phyloP scores from a whole-genome alignment of 2,797 vertebrate species.

The Notoglanidium macrostoma region DNA sequence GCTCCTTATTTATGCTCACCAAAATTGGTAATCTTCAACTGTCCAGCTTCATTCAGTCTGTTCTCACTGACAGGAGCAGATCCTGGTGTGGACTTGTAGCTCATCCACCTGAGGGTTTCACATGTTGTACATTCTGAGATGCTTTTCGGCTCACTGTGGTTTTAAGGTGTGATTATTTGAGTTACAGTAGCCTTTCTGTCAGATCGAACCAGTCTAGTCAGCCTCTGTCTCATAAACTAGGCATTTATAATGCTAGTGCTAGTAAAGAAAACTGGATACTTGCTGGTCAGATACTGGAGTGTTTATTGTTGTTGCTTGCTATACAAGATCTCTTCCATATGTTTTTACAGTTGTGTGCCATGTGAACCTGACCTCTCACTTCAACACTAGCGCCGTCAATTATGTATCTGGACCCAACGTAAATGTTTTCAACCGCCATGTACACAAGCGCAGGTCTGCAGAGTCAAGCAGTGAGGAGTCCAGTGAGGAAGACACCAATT shows the following conservation, averaged over 20 bases:
- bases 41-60: not conserved
- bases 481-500: not conserved
- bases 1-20: not conserved
- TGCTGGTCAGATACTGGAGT: not conserved
- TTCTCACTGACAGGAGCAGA: not conserved
- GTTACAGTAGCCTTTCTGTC: not conserved
- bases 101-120: not conserved
- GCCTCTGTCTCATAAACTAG: not conserved
- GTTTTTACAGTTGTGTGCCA: constrained; percentile 63
- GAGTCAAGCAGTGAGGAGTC: constrained; percentile 11
- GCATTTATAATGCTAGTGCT: not conserved
- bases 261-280: not conserved
- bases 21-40: not conserved
- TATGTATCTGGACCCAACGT: not conserved
- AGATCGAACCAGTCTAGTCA: not conserved
- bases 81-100: not conserved
- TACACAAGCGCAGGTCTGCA: not conserved
- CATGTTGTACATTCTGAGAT: not conserved
- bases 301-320: not conserved
- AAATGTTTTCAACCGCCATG: too few species aligned
- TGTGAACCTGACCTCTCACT: constrained; percentile 40
- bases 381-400: constrained; percentile 59
- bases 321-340: not conserved
- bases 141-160: not conserved
- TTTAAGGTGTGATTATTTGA: not conserved